Conservation (phyloP, 2,113 vertebrate species). For the Cyrtonyx montezumae region DNA sequence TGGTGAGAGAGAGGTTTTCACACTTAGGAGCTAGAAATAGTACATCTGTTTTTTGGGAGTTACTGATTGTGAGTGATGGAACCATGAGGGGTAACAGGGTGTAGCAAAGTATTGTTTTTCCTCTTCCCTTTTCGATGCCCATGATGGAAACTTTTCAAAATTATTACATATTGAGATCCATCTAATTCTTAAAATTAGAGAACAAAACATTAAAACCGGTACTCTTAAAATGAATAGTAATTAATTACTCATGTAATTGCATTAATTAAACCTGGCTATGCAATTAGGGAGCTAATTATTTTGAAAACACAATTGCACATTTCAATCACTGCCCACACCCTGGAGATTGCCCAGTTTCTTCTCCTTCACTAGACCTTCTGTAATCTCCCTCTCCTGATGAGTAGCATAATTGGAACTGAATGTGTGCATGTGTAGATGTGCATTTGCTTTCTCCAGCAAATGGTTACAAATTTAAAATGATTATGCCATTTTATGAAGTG, state of each 20-base stretch:
- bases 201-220: conserved; percentile 45
- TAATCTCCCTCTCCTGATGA: not conserved
- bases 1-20: not conserved
- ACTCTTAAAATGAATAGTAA: conserved; percentile 59
- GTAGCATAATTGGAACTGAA: not conserved
- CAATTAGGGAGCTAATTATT: conserved; percentile 73
- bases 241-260: conserved; percentile 66
- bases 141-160: conserved; percentile 39
- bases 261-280: conserved; percentile 61
- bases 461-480: not conserved
- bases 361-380: not conserved
- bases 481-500: not conserved
- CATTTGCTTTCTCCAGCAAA: not conserved
- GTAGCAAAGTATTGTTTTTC: not conserved
- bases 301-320: conserved; percentile 58
- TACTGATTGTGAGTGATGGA: not conserved
- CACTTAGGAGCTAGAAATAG: not conserved
- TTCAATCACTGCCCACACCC: conserved; percentile 52
- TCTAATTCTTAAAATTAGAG: conserved; percentile 61
- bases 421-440: not conserved
- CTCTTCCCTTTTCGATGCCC: not conserved
- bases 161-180: conserved; percentile 34
- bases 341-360: conserved; percentile 17
- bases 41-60: not conserved
- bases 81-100: not conserved